Base-by-base conservation (phyloP, 2,888 invertebrate genomes). In the Euzetes globulus region DNA sequence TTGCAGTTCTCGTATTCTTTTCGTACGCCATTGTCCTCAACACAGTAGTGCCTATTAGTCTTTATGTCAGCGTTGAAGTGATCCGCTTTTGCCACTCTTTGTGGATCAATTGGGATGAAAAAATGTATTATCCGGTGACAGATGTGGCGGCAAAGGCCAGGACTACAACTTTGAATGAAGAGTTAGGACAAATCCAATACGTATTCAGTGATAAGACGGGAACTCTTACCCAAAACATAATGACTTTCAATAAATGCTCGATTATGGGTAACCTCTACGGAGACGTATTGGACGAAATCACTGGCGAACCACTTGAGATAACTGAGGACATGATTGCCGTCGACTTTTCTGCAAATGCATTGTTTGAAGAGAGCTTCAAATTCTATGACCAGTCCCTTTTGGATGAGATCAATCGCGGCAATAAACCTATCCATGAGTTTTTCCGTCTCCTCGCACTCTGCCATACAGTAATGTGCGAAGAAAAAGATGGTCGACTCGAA, bases 201-300 rank as follows among this genome's bases (percentile, higher is more conserved):
- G 91, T 99, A 82, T 99, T 99, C 86, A 72, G 96, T 71, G 99
- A 99, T 84, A 99, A 99, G 86, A 99, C 99, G 77, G 99, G 99
- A 80, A 99, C 99, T 17, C 86, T 99, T 75, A 99, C 99, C 37
- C 96, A 97, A 87, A 99, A 99, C 84, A 96, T 99, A 80, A 99
- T 99, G 99, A 94, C 96, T 75, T 99, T 99, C 84, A 98, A 98
- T 85, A 98, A 98, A 85, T 97, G 97, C 84, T 94, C 97, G 77
- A 94, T 99, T 79, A 91, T 90, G 79, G 96, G 94, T 7, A 88
- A 89, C 79, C 88, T 90, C 75, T 99, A 94, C 84, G 99, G 99
- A 25, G 96, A 98, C 83, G 86, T 92, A 75, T 86, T 92, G 75
- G 94, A 96, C 84, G 88, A 90, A 78, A 86, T 87, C 80, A 92